phyloP scores from a whole-genome alignment of 1,140 invertebrate genomes.

The Batillaria attramentaria region DNA sequence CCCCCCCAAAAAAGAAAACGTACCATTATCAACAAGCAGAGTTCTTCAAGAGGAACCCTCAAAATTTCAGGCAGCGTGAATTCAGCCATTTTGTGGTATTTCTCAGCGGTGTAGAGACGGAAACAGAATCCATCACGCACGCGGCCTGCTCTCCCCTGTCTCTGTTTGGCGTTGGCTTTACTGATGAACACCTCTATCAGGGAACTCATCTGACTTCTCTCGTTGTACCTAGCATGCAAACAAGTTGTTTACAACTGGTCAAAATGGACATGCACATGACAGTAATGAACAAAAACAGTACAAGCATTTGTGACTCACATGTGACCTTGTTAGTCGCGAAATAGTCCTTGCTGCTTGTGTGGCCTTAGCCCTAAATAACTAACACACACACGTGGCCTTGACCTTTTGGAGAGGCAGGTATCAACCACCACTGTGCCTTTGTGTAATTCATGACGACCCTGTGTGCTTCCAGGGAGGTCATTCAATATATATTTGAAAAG shows the following conservation, averaged over 20 bases:
- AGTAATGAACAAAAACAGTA: not conserved
- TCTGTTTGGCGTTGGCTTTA: conserved; percentile 93
- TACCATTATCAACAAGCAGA: conserved; percentile 70
- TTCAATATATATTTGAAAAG: too few relatives aligned
- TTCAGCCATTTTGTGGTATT: conserved; percentile 50
- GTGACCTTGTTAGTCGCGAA: too few relatives aligned
- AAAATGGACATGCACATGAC: too few relatives aligned
- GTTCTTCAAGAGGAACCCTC: conserved; percentile 66
- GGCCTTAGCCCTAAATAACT: too few relatives aligned
- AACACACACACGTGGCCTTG: too few relatives aligned
- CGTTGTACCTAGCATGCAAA: conserved; percentile 58
- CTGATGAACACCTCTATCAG: conserved; percentile 83
- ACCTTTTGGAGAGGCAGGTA: too few relatives aligned
- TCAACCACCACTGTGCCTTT: too few relatives aligned
- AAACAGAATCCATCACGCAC: conserved; percentile 83
- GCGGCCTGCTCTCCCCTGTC: conserved; percentile 92
- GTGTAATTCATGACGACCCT: too few relatives aligned
- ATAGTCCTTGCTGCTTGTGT: not conserved
- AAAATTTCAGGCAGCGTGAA: conserved; percentile 66
- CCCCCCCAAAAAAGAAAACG: too few relatives aligned
- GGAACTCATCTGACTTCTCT: conserved; percentile 64
- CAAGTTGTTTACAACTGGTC: conserved; percentile 7
- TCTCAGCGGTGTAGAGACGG: conserved; percentile 77
- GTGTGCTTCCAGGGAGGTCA: too few relatives aligned
- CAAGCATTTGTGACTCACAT: too few relatives aligned